Evolutionary conservation across 1,140 invertebrate species (phyloP).

Genomic region (Drosophila nigrodunni): DNA sequence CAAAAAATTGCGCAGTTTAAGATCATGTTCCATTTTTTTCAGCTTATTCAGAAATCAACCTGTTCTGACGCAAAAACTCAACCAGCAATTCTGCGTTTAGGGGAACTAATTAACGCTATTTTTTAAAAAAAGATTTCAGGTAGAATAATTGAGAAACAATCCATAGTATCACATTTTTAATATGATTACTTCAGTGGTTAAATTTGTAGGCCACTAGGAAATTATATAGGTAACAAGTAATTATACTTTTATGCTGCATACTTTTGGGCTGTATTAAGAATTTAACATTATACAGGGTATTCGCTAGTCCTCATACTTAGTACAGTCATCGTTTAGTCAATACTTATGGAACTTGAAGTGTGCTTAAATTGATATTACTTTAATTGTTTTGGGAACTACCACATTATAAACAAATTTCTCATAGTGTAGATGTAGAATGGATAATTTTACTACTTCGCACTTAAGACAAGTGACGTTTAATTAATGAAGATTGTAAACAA

Average conservation of each 20-base stretch:
- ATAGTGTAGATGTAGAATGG: not conserved
- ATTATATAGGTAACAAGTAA: no score
- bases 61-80: conserved; percentile 3
- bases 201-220: no score
- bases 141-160: not conserved
- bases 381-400: not conserved
- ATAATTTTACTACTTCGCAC: not conserved
- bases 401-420: not conserved
- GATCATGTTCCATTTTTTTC: conserved; percentile 8
- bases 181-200: no score
- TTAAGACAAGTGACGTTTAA: not conserved
- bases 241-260: not conserved
- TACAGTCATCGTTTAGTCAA: no score
- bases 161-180: not conserved
- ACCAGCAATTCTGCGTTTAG: not conserved
- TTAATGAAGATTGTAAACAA: conserved; percentile 13
- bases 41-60: conserved; percentile 1
- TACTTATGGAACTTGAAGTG: no score
- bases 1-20: conserved; percentile 48
- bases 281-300: not conserved
- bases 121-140: not conserved
- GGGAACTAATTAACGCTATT: not conserved
- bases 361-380: no score
- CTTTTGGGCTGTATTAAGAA: not conserved
- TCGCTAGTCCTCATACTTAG: no score